These are phyloP conservation scores for Zenarchopterus dispar DNA, from an alignment of 2,797 vertebrate genomes.

Conservation along the genomic window DNA sequence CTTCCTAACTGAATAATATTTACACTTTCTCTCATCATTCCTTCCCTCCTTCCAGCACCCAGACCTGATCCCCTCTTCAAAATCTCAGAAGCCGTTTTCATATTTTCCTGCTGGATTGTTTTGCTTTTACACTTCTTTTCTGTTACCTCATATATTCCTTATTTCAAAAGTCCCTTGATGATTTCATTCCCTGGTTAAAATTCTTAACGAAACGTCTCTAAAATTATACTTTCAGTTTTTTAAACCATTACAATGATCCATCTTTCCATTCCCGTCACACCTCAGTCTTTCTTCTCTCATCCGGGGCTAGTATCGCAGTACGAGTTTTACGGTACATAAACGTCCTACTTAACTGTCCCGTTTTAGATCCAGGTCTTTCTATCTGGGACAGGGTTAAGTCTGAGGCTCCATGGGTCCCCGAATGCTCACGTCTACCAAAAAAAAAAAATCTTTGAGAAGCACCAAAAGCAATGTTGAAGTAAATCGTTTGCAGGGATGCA, in stretches of 20 bases:
- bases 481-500: no score
- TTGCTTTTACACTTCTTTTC: neutral
- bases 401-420: slow-evolving; percentile 30
- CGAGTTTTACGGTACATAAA: slow-evolving; percentile 35
- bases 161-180: no score
- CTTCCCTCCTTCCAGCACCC: neutral
- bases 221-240: neutral
- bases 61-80: slow-evolving; percentile 1
- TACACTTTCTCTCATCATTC: slow-evolving; percentile 13
- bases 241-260: slow-evolving; percentile 3
- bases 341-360: slow-evolving; percentile 68
- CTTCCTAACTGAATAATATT: slow-evolving; percentile 17
- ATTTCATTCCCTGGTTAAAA: no score
- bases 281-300: neutral
- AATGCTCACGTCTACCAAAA: neutral
- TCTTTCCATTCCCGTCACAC: neutral
- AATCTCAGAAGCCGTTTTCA: slow-evolving; percentile 2
- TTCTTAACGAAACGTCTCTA: no score
- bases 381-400: slow-evolving; percentile 67
- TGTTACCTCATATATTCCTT: slow-evolving; percentile 1
- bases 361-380: slow-evolving; percentile 55
- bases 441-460: neutral
- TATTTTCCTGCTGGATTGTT: slow-evolving; percentile 2
- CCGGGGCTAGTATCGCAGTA: slow-evolving; percentile 29
- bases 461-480: neutral